phyloP scores from a whole-genome alignment of 2,888 invertebrate species.

The Leptarthrus brevirostris region DNA sequence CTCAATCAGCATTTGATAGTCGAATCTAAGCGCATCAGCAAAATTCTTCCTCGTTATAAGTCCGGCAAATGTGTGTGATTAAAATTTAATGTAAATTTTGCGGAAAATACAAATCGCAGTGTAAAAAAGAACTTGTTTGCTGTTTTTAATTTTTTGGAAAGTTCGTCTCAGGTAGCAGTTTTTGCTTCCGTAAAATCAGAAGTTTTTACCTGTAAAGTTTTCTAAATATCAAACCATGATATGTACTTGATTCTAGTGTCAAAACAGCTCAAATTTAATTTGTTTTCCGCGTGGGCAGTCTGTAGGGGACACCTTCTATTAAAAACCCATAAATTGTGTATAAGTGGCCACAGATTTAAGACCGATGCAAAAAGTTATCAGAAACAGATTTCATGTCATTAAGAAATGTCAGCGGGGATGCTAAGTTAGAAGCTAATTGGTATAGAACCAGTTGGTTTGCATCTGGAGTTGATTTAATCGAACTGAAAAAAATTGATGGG shows the following conservation, averaged over 20 bases:
- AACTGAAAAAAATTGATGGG: slow-evolving; percentile 2
- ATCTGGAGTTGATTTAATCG: not conserved
- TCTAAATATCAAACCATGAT: not conserved
- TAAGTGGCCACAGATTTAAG: not conserved
- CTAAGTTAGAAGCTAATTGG: slow-evolving; percentile 25
- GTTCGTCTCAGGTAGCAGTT: not conserved
- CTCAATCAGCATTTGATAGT: not conserved
- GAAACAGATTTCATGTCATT: not conserved
- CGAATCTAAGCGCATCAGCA: not conserved
- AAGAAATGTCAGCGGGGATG: not conserved
- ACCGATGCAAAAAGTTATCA: not conserved
- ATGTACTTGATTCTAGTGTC: too few species aligned
- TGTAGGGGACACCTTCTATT: not conserved
- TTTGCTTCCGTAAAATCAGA: not conserved
- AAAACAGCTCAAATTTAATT: not conserved
- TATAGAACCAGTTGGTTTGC: slow-evolving; percentile 10
- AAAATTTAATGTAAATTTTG: not conserved
- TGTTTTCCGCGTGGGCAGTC: not conserved
- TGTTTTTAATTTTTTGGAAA: slow-evolving; percentile 1
- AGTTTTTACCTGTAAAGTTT: not conserved
- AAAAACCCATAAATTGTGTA: not conserved
- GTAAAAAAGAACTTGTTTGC: slow-evolving; percentile 8
- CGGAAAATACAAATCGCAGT: slow-evolving; percentile 9
- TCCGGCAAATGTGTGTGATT: not conserved
- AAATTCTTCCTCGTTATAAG: not conserved